phyloP scores from a whole-genome alignment of 1,140 invertebrate species.

The Drosophila ananassae region DNA sequence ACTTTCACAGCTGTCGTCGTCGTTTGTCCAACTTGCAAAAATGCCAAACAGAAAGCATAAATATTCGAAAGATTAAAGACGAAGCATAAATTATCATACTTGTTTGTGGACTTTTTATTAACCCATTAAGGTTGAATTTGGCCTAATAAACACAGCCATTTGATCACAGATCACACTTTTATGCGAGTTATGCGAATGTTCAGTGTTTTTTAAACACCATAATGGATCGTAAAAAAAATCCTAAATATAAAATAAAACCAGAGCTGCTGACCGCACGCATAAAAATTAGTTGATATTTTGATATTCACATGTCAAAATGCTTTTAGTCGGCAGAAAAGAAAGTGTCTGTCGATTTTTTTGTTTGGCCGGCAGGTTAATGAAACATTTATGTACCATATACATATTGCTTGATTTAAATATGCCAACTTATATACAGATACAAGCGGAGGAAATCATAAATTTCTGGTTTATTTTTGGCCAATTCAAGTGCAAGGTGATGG shows the following conservation, averaged over 20 bases:
- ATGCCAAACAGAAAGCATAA: slow-evolving; percentile 48
- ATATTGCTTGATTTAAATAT: slow-evolving; percentile 4
- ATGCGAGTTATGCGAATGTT: slow-evolving; percentile 52
- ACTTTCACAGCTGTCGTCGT: slow-evolving; percentile 58
- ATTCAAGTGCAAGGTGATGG: slow-evolving; percentile 72
- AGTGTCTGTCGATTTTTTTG: slow-evolving; percentile 1
- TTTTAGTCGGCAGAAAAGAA: slow-evolving; percentile 45
- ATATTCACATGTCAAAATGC: slow-evolving; percentile 68
- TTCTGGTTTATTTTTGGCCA: slow-evolving; percentile 62
- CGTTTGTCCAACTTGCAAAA: slow-evolving; percentile 44
- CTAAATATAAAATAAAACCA: slow-evolving; percentile 9
- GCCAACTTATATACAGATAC: slow-evolving; percentile 2
- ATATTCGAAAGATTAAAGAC: slow-evolving; percentile 49
- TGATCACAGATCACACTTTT: slow-evolving; percentile 19
- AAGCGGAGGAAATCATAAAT: slow-evolving; percentile 62
- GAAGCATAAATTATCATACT: slow-evolving; percentile 38
- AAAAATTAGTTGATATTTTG: slow-evolving; percentile 46
- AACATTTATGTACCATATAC: slow-evolving; percentile 19
- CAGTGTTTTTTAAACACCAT: slow-evolving; percentile 49
- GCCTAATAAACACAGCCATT: slow-evolving; percentile 30
- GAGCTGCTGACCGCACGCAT: slow-evolving; percentile 13
- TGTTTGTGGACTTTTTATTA: slow-evolving; percentile 63
- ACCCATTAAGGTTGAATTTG: slow-evolving; percentile 49
- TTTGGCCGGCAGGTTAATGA: slow-evolving; percentile 37
- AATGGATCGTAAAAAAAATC: slow-evolving; percentile 51